Evolutionary conservation across 2,888 invertebrate species (phyloP).

Genomic region (Adelognathus sp.): DNA sequence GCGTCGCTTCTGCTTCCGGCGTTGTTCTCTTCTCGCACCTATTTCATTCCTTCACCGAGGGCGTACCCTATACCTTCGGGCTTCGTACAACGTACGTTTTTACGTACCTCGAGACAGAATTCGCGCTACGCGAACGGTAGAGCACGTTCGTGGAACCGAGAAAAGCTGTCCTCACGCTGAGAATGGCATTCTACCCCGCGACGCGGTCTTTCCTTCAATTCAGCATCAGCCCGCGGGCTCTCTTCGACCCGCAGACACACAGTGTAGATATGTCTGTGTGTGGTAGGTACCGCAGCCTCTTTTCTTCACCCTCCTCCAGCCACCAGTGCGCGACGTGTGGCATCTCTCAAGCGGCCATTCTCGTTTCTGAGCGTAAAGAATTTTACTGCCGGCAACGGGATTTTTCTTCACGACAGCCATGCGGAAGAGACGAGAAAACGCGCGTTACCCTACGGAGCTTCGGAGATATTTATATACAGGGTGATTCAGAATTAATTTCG

Average conservation of each 20-base stretch:
- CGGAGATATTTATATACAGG: too few species aligned
- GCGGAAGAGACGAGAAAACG: constrained; percentile 47
- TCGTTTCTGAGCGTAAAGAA: constrained; percentile 58
- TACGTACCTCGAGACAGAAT: not conserved
- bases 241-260: constrained; percentile 26
- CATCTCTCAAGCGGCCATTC: constrained; percentile 57
- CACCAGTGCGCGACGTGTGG: constrained; percentile 49
- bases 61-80: not conserved
- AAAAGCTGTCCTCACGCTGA: constrained; percentile 39
- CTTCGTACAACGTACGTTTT: not conserved
- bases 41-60: constrained; percentile 8
- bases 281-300: not conserved
- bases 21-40: constrained; percentile 29
- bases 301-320: not conserved
- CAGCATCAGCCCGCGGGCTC: not conserved
- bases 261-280: too few species aligned
- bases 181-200: constrained; percentile 37
- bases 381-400: constrained; percentile 58
- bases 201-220: constrained; percentile 42
- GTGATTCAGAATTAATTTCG: too few species aligned
- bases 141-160: constrained; percentile 34
- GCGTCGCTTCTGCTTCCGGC: constrained; percentile 34
- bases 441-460: too few species aligned
- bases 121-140: constrained; percentile 2
- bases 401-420: constrained; percentile 52